phyloP scores from a whole-genome alignment of 2,797 vertebrate genomes.

The Smutsia gigantea region DNA sequence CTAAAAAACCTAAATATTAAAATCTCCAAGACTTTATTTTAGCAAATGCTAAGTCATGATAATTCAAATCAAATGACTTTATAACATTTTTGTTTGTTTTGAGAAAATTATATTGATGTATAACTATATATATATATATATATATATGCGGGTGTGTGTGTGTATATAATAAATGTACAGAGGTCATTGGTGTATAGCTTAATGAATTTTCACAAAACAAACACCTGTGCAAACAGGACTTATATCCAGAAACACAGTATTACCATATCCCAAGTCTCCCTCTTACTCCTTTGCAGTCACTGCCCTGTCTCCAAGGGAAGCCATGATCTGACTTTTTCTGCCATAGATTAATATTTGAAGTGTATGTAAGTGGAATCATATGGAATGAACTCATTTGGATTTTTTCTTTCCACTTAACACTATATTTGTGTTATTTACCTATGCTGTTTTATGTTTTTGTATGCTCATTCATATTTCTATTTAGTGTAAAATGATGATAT shows the following conservation, averaged over 20 bases:
- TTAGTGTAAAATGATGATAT: background rate
- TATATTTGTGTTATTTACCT: background rate
- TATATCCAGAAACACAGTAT: background rate
- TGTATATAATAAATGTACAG: background rate
- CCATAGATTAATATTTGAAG: background rate
- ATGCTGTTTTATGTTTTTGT: background rate
- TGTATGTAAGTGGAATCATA: background rate
- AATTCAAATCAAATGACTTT: background rate
- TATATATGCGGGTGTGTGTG: background rate
- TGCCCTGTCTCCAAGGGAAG: background rate
- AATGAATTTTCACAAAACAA: constrained; percentile 26
- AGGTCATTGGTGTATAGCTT: background rate
- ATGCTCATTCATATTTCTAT: background rate
- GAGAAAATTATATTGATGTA: background rate
- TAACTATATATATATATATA: background rate
- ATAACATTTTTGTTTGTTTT: background rate
- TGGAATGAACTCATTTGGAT: background rate
- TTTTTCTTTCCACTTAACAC: background rate
- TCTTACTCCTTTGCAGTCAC: background rate
- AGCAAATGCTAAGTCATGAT: background rate
- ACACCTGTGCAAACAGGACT: background rate
- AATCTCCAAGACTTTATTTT: background rate
- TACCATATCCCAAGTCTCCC: background rate
- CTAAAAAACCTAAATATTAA: background rate
- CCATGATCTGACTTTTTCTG: background rate